Conservation (phyloP, 2,113 vertebrate species). For the Trichomycterus rosablanca region DNA sequence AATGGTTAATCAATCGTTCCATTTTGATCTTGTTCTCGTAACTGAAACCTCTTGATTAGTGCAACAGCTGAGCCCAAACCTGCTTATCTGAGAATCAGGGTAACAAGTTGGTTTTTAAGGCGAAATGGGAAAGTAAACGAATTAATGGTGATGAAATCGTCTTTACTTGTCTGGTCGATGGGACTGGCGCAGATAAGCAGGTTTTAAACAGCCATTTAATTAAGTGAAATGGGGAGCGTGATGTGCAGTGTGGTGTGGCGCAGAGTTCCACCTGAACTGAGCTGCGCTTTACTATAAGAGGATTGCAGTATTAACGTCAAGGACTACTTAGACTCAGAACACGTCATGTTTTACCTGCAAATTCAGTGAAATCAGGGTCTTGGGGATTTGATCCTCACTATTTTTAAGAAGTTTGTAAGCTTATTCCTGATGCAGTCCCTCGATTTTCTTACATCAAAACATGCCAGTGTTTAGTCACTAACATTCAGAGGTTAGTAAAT, state of each 20-base stretch:
- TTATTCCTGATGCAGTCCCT: slow-evolving; percentile 58
- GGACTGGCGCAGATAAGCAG: slow-evolving; percentile 61
- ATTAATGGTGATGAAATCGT: slow-evolving; percentile 66
- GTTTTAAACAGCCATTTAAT: slow-evolving; percentile 74
- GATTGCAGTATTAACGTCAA: slow-evolving; percentile 48
- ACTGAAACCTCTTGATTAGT: slow-evolving; percentile 4
- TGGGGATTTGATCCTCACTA: too few relatives aligned
- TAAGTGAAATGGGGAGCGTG: slow-evolving; percentile 56
- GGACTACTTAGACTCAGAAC: slow-evolving; percentile 15
- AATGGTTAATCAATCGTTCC: too few relatives aligned
- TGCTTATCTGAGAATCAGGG: slow-evolving; percentile 47
- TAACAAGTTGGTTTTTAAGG: slow-evolving; percentile 63
- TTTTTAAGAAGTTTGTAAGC: background rate
- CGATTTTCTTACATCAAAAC: too few relatives aligned
- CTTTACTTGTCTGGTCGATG: slow-evolving; percentile 51
- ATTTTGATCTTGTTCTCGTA: slow-evolving; percentile 13
- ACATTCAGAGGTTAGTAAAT: too few relatives aligned
- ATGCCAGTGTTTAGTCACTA: too few relatives aligned
- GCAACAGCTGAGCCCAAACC: slow-evolving; percentile 24
- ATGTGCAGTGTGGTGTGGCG: slow-evolving; percentile 49
- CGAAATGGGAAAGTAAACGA: slow-evolving; percentile 65
- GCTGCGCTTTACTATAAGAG: slow-evolving; percentile 52
- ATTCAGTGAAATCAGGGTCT: background rate
- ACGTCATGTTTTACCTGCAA: background rate
- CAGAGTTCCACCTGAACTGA: too few relatives aligned